Evolutionary conservation across 2,797 vertebrate species (phyloP).

Genomic region (Micropoecilia bifurca): DNA sequence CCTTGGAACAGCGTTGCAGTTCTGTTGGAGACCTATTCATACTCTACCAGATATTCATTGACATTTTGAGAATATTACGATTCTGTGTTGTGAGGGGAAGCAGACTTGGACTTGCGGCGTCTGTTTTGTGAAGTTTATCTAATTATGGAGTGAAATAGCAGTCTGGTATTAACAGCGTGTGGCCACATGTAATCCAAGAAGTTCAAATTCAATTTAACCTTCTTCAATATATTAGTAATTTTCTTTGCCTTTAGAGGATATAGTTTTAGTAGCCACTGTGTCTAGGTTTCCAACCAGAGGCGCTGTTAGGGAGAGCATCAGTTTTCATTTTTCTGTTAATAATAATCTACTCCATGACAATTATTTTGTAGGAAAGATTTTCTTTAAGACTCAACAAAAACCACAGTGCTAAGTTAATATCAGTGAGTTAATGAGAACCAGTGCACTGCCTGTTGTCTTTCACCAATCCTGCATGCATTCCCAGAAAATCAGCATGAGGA

Average conservation of each 20-base stretch:
- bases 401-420: conserved; percentile 31
- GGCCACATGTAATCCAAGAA: background rate
- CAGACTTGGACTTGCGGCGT: background rate
- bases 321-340: conserved; percentile 19
- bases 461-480: conserved; percentile 30
- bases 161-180: background rate
- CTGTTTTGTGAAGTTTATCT: conserved; percentile 5
- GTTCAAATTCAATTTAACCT: conserved; percentile 2
- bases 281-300: conserved; percentile 40
- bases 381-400: conserved; percentile 38
- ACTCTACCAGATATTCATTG: background rate
- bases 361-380: conserved; percentile 18
- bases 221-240: conserved; percentile 11
- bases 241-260: conserved; percentile 17
- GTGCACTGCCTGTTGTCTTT: conserved; percentile 24
- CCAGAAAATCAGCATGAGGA: conserved; percentile 60
- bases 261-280: conserved; percentile 1
- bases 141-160: background rate
- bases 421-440: conserved; percentile 44
- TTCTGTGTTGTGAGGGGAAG: background rate
- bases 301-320: conserved; percentile 13
- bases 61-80: background rate
- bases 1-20: conserved; percentile 1
- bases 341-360: conserved; percentile 17
- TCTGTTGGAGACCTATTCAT: background rate